Evolutionary conservation across 2,888 invertebrate species (phyloP), one percentile per base, ranked within the genome.

Genomic region (Pterostichus niger): DNA sequence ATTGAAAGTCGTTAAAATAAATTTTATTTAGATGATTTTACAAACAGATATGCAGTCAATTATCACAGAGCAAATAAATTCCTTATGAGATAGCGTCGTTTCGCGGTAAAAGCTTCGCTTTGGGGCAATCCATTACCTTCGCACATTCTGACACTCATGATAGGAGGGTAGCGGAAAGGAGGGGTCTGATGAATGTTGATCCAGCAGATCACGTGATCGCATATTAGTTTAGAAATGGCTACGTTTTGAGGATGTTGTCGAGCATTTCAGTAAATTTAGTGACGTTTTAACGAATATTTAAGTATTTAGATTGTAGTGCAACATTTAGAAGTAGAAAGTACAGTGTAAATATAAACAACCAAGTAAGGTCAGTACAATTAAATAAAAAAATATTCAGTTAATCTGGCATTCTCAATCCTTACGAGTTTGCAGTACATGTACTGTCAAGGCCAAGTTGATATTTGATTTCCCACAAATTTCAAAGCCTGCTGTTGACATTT

Each of bases 201-300:
- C 56, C 59, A 82, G 40, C 76, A 61, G 56, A 79, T 85, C 86
- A 86, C 86, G 86, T 86, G 86, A 86, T 82, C 59, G 46, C 59
- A 77, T 78, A 80, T 84, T 86, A 84, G 85, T 86, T 86, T 85
- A 86, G 85, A 85, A 81, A 86, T 86, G 86, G 86, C 86, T 84
- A 85, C 86, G 83, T 80, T 85, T 84, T 86, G 82, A 85, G 85
- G 75, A 78, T 82, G 84, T 73, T 81, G 81, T 84, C 78, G 82
- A 82, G 84, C 59, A 82, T 73, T 75, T 75, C 61, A 75, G 61
- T 61, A 59, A 82, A 54, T 82, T 75, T 82, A n/a, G 82, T 82
- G 75, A 75, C 56, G 40, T 82, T 75, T 75, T 82, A 82, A 82
- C 75, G 75, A 82, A 46, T 75, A 15, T 46, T 46, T 15, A 24